A percentile compares a stretch with the other conserved stretches of the same genome.
Evolutionary conservation across 2,888 invertebrate genomes (phyloP).

Genomic region (Creontiades dilutus): DNA sequence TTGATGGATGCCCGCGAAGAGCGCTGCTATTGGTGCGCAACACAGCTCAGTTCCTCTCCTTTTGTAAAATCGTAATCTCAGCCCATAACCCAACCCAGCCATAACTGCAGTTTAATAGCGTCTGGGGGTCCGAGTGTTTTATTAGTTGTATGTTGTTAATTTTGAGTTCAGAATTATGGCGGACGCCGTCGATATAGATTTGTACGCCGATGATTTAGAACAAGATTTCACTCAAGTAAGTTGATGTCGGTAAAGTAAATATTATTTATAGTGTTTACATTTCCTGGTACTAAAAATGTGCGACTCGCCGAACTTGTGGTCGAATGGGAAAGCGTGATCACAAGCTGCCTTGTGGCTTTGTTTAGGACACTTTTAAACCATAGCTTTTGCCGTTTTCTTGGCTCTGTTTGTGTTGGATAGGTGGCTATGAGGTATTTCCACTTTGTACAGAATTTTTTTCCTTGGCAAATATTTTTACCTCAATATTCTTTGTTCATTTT

Average conservation of each 20-base stretch:
- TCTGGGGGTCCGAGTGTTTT: not conserved
- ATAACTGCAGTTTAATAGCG: not conserved
- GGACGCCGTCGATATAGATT: slow-evolving; percentile 97
- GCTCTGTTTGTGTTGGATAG: no score
- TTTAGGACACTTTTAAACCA: not conserved
- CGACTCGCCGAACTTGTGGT: not conserved
- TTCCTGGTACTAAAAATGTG: not conserved
- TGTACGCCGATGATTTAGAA: slow-evolving; percentile 97
- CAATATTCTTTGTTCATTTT: no score
- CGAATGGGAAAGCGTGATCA: not conserved
- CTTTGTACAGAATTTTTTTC: no score
- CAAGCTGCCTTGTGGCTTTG: not conserved
- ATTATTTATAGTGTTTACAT: no score
- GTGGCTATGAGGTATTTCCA: no score
- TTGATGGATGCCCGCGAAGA: no score
- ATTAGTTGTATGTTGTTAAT: slow-evolving; percentile 30
- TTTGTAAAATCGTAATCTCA: no score
- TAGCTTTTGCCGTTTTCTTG: not conserved
- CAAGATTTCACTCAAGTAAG: slow-evolving; percentile 92
- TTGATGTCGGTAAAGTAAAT: not conserved
- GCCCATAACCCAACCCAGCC: no score
- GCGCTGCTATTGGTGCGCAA: no score
- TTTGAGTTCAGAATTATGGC: slow-evolving; percentile 82
- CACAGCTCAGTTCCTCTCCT: no score
- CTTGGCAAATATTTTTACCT: no score